These are phyloP conservation scores for Ascidia mentula DNA, from an alignment of 23 tunicate species.

Conservation along the genomic window DNA sequence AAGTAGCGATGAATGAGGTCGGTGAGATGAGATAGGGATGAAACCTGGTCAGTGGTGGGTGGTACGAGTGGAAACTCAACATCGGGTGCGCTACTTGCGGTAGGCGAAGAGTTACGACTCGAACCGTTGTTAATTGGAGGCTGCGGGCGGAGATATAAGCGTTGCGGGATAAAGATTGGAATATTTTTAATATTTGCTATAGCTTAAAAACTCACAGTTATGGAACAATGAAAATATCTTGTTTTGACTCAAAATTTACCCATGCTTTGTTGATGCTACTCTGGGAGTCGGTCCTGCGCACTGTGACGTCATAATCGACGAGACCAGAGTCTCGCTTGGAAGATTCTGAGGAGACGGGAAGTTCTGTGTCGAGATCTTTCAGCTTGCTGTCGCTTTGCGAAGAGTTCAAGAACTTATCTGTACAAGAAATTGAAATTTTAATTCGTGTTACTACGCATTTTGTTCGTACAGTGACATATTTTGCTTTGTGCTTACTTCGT, in stretches of 20 bases:
- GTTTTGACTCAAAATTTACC: constrained; percentile 18
- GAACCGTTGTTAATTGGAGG: constrained; percentile 9
- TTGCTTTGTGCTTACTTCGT: constrained; percentile 24
- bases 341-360: constrained; percentile 13
- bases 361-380: constrained; percentile 21
- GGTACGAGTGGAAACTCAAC: constrained; percentile 18
- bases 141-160: neutral
- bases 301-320: constrained; percentile 31
- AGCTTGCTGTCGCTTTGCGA: constrained; percentile 71
- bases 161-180: no score
- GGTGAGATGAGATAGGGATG: constrained; percentile 56
- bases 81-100: constrained; percentile 8
- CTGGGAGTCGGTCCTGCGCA: constrained; percentile 34
- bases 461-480: neutral
- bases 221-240: neutral
- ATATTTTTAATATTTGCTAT: no score
- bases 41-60: constrained; percentile 67
- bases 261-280: constrained; percentile 51
- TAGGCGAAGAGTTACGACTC: constrained; percentile 27
- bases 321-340: constrained; percentile 62
- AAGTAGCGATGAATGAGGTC: constrained; percentile 46
- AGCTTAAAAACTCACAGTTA: no score
- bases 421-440: neutral
- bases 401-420: constrained; percentile 41
- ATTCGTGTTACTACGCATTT: neutral